Conservation (phyloP, 2,888 invertebrate species). For the Axea sp. region DNA sequence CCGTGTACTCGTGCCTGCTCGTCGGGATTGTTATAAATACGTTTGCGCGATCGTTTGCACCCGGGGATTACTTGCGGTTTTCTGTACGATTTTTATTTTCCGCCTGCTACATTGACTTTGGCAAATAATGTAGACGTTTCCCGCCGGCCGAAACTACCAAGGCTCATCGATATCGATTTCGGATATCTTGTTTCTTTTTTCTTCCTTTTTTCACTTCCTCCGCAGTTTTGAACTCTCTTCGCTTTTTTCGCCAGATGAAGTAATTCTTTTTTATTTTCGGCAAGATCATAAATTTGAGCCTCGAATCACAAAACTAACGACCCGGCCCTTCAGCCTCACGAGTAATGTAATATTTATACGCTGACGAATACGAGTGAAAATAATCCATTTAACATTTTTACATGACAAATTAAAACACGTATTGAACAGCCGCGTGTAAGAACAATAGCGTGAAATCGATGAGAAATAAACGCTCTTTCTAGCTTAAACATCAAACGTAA, state of each 20-base stretch:
- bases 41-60: constrained; percentile 47
- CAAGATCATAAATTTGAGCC: constrained; percentile 11
- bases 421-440: too few relatives aligned
- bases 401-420: too few relatives aligned
- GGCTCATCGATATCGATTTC: constrained; percentile 33
- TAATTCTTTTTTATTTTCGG: constrained; percentile 15
- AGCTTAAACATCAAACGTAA: too few relatives aligned
- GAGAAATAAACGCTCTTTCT: too few relatives aligned
- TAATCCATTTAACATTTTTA: too few relatives aligned
- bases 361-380: too few relatives aligned
- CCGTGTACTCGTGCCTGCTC: constrained; percentile 24
- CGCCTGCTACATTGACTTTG: constrained; percentile 56
- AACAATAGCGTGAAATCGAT: too few relatives aligned
- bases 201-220: neutral
- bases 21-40: constrained; percentile 37
- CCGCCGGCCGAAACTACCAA: constrained; percentile 15
- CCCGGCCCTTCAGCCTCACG: neutral
- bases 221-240: constrained; percentile 21
- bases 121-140: constrained; percentile 32
- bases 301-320: constrained; percentile 7
- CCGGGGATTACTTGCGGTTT: constrained; percentile 40
- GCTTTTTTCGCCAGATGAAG: constrained; percentile 1
- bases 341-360: too few relatives aligned
- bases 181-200: constrained; percentile 1
- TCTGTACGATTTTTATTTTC: constrained; percentile 57